Percentiles rank a stretch among this genome's conserved stretches.
phyloP scores from a whole-genome alignment of 2,113 vertebrate genomes.

The Tachysurus fulvidraco region DNA sequence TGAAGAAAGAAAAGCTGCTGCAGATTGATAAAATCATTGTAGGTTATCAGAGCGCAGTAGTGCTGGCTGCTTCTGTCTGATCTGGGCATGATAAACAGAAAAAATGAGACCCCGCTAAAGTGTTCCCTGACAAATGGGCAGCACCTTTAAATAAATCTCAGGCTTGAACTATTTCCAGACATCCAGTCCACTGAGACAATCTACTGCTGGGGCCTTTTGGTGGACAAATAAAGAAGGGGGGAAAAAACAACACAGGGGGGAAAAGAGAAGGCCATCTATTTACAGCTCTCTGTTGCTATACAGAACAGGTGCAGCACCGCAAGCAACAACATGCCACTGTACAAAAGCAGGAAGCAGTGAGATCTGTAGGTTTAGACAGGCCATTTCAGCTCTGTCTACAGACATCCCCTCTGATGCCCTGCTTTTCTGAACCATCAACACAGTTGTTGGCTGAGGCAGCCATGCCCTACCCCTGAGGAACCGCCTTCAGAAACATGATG shows the following conservation, averaged over 20 bases:
- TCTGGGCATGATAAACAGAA: constrained; percentile 33
- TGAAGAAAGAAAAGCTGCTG: neutral
- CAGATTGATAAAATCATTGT: constrained; percentile 41
- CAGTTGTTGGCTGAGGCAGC: constrained; percentile 11
- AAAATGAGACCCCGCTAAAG: constrained; percentile 19
- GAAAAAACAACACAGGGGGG: neutral
- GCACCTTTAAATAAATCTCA: constrained; percentile 38
- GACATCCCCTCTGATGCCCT: neutral
- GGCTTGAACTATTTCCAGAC: constrained; percentile 34
- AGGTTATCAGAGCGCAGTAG: constrained; percentile 24
- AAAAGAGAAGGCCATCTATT: constrained; percentile 56
- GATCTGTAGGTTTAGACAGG: constrained; percentile 44
- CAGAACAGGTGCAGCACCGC: constrained; percentile 70
- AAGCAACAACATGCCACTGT: constrained; percentile 65
- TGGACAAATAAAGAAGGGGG: constrained; percentile 8
- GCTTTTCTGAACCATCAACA: constrained; percentile 17
- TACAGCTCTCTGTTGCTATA: constrained; percentile 63
- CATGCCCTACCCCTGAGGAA: constrained; percentile 15
- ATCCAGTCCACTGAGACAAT: neutral
- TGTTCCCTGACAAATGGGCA: constrained; percentile 14
- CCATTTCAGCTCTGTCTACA: constrained; percentile 1
- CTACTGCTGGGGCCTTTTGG: constrained; percentile 10
- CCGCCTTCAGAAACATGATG: constrained; percentile 26
- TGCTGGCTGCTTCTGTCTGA: constrained; percentile 23
- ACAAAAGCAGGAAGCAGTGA: constrained; percentile 48